Percentiles rank a stretch among this genome's conserved stretches.
These are phyloP conservation scores for Dinomys branickii DNA, from an alignment of 2,113 vertebrate genomes.

Conservation along the genomic window DNA sequence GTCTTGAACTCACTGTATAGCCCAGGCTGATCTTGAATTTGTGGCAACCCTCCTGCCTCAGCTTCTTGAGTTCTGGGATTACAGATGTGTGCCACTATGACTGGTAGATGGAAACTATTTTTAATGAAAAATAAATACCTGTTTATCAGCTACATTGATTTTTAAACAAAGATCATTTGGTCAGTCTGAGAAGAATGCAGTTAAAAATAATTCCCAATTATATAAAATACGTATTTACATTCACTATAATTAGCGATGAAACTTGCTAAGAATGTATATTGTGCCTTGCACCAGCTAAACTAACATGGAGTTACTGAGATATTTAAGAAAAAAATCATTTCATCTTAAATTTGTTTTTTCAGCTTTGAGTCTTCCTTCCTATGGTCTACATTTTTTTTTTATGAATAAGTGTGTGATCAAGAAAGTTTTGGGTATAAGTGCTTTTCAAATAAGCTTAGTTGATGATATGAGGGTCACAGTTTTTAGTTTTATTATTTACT, in stretches of 20 bases:
- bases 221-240: neutral
- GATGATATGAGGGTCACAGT: neutral
- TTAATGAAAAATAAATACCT: neutral
- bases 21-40: neutral
- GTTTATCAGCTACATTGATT: neutral
- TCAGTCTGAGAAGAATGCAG: neutral
- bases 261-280: neutral
- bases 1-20: neutral
- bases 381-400: neutral
- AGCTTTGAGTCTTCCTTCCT: neutral
- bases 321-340: neutral
- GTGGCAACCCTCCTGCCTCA: neutral
- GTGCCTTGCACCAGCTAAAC: neutral
- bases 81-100: neutral
- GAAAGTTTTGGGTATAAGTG: neutral
- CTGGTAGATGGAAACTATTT: neutral
- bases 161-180: neutral
- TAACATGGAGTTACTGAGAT: neutral
- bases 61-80: neutral
- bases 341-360: conserved; percentile 35
- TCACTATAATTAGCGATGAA: neutral
- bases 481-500: conserved; percentile 40
- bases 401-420: neutral
- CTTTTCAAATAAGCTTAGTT: neutral
- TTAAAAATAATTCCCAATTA: neutral